Conservation (phyloP, 2,888 invertebrate species). For the Scaptomyza tumidula region DNA sequence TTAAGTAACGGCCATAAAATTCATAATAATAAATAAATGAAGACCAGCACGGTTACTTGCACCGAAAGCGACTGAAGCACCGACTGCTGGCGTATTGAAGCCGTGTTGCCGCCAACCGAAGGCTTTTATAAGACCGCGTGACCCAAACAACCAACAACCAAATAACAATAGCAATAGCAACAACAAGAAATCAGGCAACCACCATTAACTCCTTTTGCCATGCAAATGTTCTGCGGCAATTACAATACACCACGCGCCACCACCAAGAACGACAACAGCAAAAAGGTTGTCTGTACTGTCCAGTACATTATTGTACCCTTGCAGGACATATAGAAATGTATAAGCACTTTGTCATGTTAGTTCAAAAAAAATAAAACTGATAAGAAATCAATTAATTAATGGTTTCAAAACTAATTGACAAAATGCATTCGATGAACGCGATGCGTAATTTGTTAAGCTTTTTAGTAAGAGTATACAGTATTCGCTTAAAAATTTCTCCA, state of each 20-base stretch:
- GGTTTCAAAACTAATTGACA: background rate
- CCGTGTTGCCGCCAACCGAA: slow-evolving; percentile 60
- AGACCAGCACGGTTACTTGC: slow-evolving; percentile 37
- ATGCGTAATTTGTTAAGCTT: background rate
- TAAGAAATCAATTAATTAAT: background rate
- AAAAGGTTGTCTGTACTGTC: slow-evolving; percentile 37
- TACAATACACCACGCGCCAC: slow-evolving; percentile 43
- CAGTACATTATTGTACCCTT: slow-evolving; percentile 33
- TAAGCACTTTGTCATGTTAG: slow-evolving; percentile 16
- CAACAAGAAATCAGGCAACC: slow-evolving; percentile 72
- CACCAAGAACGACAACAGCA: slow-evolving; percentile 21
- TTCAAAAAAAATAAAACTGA: background rate
- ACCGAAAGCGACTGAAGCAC: slow-evolving; percentile 61
- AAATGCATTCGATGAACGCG: background rate
- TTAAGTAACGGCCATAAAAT: slow-evolving; percentile 14
- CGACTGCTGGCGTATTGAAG: slow-evolving; percentile 81
- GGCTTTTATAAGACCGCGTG: slow-evolving; percentile 77
- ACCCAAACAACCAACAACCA: slow-evolving; percentile 61
- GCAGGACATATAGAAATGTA: slow-evolving; percentile 5
- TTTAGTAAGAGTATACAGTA: slow-evolving; percentile 28
- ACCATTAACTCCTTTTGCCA: slow-evolving; percentile 78
- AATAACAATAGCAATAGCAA: slow-evolving; percentile 54
- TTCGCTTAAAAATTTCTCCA: background rate
- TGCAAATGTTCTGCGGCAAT: slow-evolving; percentile 77
- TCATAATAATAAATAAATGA: slow-evolving; percentile 23